Percentiles rank a stretch among this genome's conserved stretches.
Evolutionary conservation across 2,113 vertebrate genomes (phyloP).

Genomic region (Camelus bactrianus): DNA sequence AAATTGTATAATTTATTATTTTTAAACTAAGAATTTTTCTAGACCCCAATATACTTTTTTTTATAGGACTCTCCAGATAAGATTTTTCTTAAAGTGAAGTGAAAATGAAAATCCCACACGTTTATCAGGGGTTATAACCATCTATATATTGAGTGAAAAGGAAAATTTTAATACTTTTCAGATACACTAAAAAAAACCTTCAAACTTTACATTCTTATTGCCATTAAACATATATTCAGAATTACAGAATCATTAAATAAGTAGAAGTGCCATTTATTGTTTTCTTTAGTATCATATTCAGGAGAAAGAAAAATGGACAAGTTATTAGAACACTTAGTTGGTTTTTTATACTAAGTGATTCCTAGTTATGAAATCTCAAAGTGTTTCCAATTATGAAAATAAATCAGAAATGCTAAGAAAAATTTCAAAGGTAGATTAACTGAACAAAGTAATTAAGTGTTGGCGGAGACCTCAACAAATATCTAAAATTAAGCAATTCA

Average conservation of each 20-base stretch:
- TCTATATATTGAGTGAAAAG: background rate
- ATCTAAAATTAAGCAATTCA: background rate
- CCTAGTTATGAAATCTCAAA: background rate
- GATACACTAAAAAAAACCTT: background rate
- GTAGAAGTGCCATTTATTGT: background rate
- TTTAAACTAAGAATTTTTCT: conserved; percentile 14
- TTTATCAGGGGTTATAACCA: background rate
- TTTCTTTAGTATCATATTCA: background rate
- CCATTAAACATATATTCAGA: background rate
- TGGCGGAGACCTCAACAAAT: background rate
- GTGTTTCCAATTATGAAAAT: background rate
- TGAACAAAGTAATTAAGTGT: background rate
- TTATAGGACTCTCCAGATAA: background rate
- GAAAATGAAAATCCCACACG: conserved; percentile 1
- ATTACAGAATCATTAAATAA: background rate
- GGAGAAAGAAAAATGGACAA: background rate
- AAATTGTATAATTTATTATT: background rate
- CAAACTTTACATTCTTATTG: background rate
- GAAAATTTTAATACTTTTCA: background rate
- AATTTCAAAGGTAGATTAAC: conserved; percentile 54
- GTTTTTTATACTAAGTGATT: background rate
- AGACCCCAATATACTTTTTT: background rate
- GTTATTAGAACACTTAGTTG: background rate
- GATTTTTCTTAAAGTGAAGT: background rate
- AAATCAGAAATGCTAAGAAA: conserved; percentile 42